Conservation (phyloP, 2,797 vertebrate species). For the Leptoclinus maculatus region DNA sequence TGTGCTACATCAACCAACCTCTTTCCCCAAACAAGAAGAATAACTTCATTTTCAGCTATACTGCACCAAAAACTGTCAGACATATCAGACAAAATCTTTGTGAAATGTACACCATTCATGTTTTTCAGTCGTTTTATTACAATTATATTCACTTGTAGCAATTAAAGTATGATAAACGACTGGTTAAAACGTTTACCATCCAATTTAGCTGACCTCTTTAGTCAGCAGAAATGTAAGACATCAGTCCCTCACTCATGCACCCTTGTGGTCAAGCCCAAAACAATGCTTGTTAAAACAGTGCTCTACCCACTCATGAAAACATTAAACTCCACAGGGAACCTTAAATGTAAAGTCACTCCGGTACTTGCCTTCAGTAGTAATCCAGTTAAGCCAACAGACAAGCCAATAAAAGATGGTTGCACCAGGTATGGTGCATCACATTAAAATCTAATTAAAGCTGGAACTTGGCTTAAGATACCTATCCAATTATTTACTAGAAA, state of each 20-base stretch:
- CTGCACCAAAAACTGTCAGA: not conserved
- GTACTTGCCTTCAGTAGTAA: constrained; percentile 2
- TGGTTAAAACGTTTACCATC: not conserved
- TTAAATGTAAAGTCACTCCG: constrained; percentile 19
- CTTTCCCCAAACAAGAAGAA: not conserved
- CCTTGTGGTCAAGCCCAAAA: not conserved
- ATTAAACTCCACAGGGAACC: constrained; percentile 10
- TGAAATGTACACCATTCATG: not conserved
- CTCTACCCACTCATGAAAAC: not conserved
- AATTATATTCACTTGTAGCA: not conserved
- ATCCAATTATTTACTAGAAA: not conserved
- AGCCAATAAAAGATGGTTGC: constrained; percentile 8
- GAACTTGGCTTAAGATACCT: not conserved
- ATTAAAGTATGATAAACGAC: not conserved
- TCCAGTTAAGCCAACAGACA: constrained; percentile 7
- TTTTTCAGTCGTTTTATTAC: not conserved
- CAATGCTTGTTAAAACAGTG: not conserved
- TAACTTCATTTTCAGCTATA: not conserved
- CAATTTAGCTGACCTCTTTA: not conserved
- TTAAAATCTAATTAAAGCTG: not conserved
- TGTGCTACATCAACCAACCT: too few relatives aligned
- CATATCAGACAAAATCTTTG: not conserved
- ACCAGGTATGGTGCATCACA: constrained; percentile 1
- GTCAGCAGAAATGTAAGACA: not conserved
- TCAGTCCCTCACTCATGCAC: not conserved